Evolutionary conservation across 53 echinoderm and acorn worm species (phyloP), one percentile per base, ranked within the genome.

Genomic region (Holothuria scabra): DNA sequence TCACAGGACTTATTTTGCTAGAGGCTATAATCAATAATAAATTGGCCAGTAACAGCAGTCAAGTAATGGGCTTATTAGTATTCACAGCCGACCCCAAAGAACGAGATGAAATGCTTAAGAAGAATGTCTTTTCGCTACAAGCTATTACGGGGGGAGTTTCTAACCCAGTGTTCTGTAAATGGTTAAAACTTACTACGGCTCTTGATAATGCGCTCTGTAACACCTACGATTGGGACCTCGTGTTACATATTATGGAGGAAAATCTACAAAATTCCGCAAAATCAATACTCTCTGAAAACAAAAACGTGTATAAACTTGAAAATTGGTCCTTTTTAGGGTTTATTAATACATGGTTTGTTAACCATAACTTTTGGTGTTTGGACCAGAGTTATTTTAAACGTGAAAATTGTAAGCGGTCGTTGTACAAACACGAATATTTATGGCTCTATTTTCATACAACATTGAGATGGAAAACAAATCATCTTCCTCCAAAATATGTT

Each of bases 261-360:
- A 64, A 26, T 2, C 14, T 64, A 6, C 9, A 31, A 31, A 35
- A 20, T 19, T 7, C 28, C 3, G 35, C 28, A 35, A 5, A 31
- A 20, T 10, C 67, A 35, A 67, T 31, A 7, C 35, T 20, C 4
- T 26, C 67, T 31, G 35, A 31, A 20, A 67, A 67, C 32, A 37
- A 29, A 29, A 26, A 67, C 9, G 19, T 31, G 0, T 67, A 33
- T 18, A 31, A 19, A 67, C 28, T 67, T 12, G 35, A 20, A 28
- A 31, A 67, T 31, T 67, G 67, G 67, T 21, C 67, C 16, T 67
- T 67, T 52, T 52, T 52, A 52, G 52, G 52, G 52, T 52, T 52
- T 52, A 52, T 52, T 16, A 52, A 52, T 14, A 52, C 52, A 18
- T 52, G 52, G 52, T 52, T 52, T 52, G 14, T 16, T 18, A 52